Base-by-base conservation (phyloP, 2,797 vertebrate genomes). In the Acrossocheilus fasciatus region DNA sequence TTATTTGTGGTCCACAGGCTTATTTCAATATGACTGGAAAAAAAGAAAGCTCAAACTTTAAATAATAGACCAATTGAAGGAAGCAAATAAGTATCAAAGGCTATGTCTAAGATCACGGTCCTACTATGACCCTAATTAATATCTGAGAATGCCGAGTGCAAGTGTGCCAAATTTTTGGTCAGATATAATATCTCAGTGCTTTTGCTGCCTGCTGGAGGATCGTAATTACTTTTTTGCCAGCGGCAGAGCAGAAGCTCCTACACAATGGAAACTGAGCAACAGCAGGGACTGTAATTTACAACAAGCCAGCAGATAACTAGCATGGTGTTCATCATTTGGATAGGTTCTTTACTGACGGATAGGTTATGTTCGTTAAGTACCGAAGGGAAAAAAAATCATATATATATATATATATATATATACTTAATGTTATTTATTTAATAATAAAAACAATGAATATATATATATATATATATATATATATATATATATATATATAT, bases 1-100 rank as follows among this genome's bases (percentile, higher is more conserved):
- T 18, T 62, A 41, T 18, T 59, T 59, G 36, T 78, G 12, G 36
- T 57, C 4, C 39, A 34, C 30, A 23, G 74, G 23, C 76, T 79
- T 11, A 62, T 18, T 79, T 79, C 36, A 79, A 26, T 62, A 3
- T 43, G 12, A 26, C 4, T 3, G 14, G 9, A 62, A 26, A n/a
- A 62, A 62, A 9, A n/a, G 14, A 79, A 62, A 39, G 23, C 54
- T 62, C 39, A 62, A 23, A 62, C 23, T 43, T 30, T 43, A 26
- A 62, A 43, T 79, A 79, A 62, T 43, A 43, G 23, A 62, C 23
- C 54, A 18, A 43, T 43, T 79, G 76, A 62, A 62, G 23, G n/a
- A 79, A 43, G 15, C 76, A 62, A 79, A 43, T 79, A 79, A 79
- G 76, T 43, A 43, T 43, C 54, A 79, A 15, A 62, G 54, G 76